Conservation (phyloP, 2,888 invertebrate genomes). For the Diarsia rubi region DNA sequence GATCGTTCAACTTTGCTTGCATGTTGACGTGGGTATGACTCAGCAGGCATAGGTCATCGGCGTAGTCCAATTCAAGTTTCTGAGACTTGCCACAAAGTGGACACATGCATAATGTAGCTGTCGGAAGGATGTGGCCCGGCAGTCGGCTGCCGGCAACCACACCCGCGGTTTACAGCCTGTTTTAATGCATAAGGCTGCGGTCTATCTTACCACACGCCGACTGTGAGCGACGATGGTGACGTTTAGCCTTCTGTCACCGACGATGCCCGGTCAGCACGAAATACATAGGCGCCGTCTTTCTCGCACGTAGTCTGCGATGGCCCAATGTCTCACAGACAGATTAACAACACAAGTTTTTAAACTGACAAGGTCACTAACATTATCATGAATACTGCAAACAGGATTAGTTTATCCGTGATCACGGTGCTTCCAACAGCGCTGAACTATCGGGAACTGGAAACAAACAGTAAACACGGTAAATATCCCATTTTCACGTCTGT, state of each 20-base stretch:
- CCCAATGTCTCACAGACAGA: neutral
- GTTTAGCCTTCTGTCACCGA: neutral
- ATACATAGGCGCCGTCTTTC: neutral
- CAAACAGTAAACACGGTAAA: too few species aligned
- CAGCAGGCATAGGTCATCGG: too few species aligned
- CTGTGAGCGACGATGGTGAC: neutral
- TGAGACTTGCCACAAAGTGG: constrained; percentile 39
- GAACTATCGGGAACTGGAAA: too few species aligned
- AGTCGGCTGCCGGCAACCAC: constrained; percentile 38
- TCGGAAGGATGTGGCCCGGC: constrained; percentile 52
- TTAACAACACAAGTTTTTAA: neutral
- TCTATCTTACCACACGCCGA: neutral
- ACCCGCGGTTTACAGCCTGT: constrained; percentile 37
- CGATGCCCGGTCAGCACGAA: too few species aligned
- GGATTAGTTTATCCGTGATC: too few species aligned
- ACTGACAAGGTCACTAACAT: too few species aligned
- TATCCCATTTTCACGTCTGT: too few species aligned
- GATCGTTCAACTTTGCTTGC: too few species aligned
- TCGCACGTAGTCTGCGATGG: neutral
- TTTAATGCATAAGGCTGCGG: constrained; percentile 36
- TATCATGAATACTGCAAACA: too few species aligned
- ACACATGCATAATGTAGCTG: constrained; percentile 65
- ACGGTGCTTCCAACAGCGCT: too few species aligned
- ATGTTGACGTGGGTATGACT: too few species aligned
- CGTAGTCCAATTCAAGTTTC: too few species aligned